These are phyloP conservation scores for Trachurus trachurus DNA, from an alignment of 2,797 vertebrate species.

Conservation along the genomic window DNA sequence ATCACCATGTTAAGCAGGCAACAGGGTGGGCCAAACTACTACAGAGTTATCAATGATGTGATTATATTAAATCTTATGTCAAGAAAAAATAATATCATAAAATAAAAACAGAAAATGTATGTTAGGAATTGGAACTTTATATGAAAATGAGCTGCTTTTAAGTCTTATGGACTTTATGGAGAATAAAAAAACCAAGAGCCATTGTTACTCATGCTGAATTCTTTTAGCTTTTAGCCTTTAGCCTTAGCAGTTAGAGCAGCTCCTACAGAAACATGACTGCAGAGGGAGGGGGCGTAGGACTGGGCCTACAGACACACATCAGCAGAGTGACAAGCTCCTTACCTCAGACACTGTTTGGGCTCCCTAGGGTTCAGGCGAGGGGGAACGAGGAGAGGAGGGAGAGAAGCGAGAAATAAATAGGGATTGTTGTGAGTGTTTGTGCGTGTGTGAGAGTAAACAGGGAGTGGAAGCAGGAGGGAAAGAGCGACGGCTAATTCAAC, in stretches of 20 bases:
- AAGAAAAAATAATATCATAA: too few relatives aligned
- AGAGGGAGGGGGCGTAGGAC: conserved; percentile 20
- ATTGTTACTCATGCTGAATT: too few relatives aligned
- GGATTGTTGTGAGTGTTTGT: conserved; percentile 24
- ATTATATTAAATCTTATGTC: background rate
- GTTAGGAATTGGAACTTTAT: background rate
- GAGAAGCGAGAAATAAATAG: conserved; percentile 67
- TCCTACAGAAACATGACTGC: background rate
- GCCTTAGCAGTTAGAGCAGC: background rate
- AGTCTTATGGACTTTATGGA: background rate
- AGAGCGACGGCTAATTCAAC: background rate
- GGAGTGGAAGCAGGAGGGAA: conserved; percentile 22
- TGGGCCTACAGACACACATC: conserved; percentile 23
- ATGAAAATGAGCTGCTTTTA: background rate
- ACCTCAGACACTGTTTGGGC: conserved; percentile 85
- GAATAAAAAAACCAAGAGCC: too few relatives aligned
- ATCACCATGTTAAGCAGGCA: background rate
- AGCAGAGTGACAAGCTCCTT: conserved; percentile 62
- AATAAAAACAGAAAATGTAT: background rate
- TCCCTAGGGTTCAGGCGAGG: conserved; percentile 70
- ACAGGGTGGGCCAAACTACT: background rate
- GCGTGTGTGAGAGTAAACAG: conserved; percentile 16
- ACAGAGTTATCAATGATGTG: background rate
- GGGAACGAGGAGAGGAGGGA: conserved; percentile 25
- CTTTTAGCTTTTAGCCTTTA: too few relatives aligned